Base-by-base conservation (phyloP, 1,140 invertebrate genomes). In the Chrysopa pallens region DNA sequence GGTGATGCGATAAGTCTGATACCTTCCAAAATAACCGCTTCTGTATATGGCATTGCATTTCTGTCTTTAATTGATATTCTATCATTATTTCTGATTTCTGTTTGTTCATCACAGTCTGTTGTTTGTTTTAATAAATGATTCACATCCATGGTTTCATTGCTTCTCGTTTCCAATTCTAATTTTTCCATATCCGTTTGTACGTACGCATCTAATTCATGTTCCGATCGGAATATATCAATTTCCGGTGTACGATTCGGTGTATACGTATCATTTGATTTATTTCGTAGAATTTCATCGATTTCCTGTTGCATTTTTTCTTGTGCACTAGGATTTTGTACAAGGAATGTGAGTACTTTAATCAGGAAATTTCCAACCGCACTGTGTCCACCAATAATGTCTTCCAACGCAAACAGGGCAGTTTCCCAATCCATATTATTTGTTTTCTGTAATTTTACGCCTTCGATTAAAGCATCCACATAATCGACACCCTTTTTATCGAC, bases 351-450 rank as follows among this genome's bases (percentile, higher is more conserved):
- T 3, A 56, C 68, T 66, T 86, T 78, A 4, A 86, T 66, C 1
- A 90, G 60, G 54, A 55, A 58, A 39, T 91, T 91, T 1, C 78
- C 80, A n/a, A 91, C 72, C 0, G 87, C 88, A 0, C 83, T 78
- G 55, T 88, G 84, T 1, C 88, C 88, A 0, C 87, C 87, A 6
- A 90, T 64, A 42, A 92, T 82, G 48, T 88, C 84, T 62, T 88
- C 84, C 0, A 88, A 58, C 48, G 82, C 80, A 53, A 78, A 86
- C 6, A 84, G 64, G 5, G 81, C 76, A 11, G 74, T 73, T 15
- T 80, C 67, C 50, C 73, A 69, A 11, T 66, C 66, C 15, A 68
- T 68, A 41, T 60, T 68, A 2, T 59, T 62, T 42, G 68, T 66
- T 40, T 70, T 65, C 1, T 68, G 62, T 12, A 44, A 45, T 47